A percentile compares a stretch with the other conserved stretches of the same genome.
Evolutionary conservation across 2,888 invertebrate genomes (phyloP).

Genomic region (Sceliomorpha sp.): DNA sequence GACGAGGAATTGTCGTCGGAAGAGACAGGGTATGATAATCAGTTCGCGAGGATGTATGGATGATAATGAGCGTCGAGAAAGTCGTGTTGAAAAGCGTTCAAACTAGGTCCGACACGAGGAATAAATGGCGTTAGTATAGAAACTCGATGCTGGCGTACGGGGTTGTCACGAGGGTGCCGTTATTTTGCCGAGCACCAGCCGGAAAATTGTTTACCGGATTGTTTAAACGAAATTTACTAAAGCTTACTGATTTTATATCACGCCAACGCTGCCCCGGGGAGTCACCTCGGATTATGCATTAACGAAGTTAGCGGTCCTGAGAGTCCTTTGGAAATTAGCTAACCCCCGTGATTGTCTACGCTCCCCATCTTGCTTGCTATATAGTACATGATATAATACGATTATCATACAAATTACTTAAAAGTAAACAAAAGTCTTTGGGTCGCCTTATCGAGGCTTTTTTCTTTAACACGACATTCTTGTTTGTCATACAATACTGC

Average conservation of each 20-base stretch:
- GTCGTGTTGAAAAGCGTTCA: conserved; percentile 39
- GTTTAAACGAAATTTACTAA: conserved; percentile 81
- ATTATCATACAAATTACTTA: conserved; percentile 50
- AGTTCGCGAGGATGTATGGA: conserved; percentile 22
- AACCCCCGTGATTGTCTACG: conserved; percentile 65
- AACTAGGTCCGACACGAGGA: conserved; percentile 57
- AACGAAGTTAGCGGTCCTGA: conserved; percentile 74
- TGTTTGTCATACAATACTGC: conserved; percentile 13
- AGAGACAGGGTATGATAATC: neutral
- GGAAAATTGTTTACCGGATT: conserved; percentile 81
- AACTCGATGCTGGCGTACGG: conserved; percentile 60
- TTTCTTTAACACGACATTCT: conserved; percentile 26
- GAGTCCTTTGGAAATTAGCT: conserved; percentile 69
- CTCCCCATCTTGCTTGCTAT: conserved; percentile 38
- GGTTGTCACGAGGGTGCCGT: conserved; percentile 76
- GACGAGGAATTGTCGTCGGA: no score
- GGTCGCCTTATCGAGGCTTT: conserved; percentile 6
- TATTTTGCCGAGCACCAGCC: conserved; percentile 78
- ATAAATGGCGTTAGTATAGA: conserved; percentile 64
- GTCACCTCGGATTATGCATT: conserved; percentile 77
- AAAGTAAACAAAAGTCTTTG: conserved; percentile 27
- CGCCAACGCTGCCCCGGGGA: conserved; percentile 76
- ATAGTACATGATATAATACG: conserved; percentile 38
- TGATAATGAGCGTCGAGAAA: conserved; percentile 26
- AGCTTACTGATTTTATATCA: conserved; percentile 80